phyloP scores from a whole-genome alignment of 2,888 invertebrate species.

The Tenthredo livida region DNA sequence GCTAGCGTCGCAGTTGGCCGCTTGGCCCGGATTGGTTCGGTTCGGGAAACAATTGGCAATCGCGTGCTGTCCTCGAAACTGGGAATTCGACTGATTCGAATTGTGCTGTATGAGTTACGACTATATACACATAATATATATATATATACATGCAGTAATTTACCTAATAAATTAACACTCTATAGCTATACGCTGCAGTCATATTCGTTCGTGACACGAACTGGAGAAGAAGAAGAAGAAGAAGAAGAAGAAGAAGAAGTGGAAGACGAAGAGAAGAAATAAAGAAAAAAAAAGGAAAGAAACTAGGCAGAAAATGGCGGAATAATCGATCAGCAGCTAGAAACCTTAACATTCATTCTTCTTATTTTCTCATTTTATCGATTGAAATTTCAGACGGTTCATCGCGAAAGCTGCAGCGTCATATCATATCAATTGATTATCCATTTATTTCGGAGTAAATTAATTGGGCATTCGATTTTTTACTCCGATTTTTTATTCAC shows the following conservation, averaged over 20 bases:
- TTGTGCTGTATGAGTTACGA: conserved; percentile 23
- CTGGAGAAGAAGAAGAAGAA: background rate
- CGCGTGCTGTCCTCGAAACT: conserved; percentile 75
- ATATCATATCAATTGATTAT: background rate
- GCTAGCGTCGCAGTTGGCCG: conserved; percentile 50
- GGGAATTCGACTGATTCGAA: conserved; percentile 64
- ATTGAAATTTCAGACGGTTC: background rate
- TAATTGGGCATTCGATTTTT: background rate
- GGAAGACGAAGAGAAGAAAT: background rate
- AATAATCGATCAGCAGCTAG: background rate
- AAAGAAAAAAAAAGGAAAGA: background rate
- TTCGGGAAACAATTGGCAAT: conserved; percentile 75
- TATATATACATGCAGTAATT: background rate
- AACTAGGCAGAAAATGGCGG: background rate
- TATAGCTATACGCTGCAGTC: background rate
- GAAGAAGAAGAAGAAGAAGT: background rate
- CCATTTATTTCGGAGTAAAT: background rate
- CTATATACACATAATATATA: background rate
- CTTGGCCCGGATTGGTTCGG: conserved; percentile 71
- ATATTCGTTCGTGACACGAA: background rate
- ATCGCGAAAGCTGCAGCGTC: background rate
- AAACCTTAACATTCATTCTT: background rate
- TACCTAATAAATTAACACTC: background rate
- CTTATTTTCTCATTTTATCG: background rate
- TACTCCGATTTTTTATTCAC: no score